phyloP scores from a whole-genome alignment of 2,797 vertebrate genomes.

The Lepidocolaptes lacrymiger region DNA sequence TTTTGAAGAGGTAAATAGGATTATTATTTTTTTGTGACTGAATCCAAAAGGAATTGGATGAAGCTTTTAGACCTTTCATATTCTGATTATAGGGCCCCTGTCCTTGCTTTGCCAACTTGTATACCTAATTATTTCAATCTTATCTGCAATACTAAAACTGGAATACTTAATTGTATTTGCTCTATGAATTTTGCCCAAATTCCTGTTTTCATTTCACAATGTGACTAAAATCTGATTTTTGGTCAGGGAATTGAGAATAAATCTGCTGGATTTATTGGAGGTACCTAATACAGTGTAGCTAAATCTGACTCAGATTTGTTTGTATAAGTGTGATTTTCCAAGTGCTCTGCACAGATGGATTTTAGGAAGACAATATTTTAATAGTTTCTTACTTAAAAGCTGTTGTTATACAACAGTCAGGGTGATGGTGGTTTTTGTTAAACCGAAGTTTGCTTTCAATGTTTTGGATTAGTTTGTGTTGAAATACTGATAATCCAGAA shows the following conservation, averaged over 20 bases:
- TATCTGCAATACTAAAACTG: background rate
- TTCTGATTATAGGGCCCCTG: background rate
- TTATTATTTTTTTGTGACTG: background rate
- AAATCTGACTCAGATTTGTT: background rate
- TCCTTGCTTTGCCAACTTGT: background rate
- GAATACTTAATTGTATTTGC: background rate
- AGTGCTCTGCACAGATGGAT: background rate
- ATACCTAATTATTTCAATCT: background rate
- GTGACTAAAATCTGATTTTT: background rate
- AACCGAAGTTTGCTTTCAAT: background rate
- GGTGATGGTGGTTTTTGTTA: background rate
- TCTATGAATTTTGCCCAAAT: background rate
- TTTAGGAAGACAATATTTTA: background rate
- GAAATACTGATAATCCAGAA: background rate
- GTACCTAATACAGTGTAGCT: background rate
- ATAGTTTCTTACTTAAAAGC: background rate
- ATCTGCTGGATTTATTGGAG: background rate
- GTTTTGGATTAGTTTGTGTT: background rate
- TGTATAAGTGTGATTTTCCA: background rate
- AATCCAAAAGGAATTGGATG: background rate
- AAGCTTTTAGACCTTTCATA: background rate
- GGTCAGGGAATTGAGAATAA: background rate
- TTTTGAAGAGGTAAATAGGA: background rate
- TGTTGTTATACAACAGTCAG: background rate
- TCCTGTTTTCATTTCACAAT: background rate